Conservation (phyloP, 2,113 vertebrate genomes). For the Varanus komodoensis region DNA sequence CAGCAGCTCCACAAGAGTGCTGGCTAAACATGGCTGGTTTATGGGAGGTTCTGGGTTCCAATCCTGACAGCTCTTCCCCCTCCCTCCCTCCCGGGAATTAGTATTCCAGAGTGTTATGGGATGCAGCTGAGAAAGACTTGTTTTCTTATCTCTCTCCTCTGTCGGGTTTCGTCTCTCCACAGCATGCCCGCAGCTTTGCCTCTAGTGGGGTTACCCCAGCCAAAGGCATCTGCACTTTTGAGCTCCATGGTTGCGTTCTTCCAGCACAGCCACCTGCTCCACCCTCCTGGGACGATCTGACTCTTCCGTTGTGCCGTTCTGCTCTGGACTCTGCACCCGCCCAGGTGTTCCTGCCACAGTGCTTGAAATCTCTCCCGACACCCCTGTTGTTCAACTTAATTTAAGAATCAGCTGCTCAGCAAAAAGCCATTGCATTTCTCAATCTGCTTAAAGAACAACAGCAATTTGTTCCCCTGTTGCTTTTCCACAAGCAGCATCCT, state of each 20-base stretch:
- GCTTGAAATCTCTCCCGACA: background rate
- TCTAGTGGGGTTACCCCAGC: fast-evolving
- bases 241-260: background rate
- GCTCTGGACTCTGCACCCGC: fast-evolving
- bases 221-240: background rate
- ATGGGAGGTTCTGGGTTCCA: background rate
- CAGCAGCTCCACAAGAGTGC: too few species aligned
- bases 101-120: background rate
- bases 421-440: background rate
- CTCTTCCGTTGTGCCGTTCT: background rate
- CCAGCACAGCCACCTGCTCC: background rate
- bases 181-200: background rate
- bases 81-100: background rate
- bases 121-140: background rate
- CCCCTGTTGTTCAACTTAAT: background rate
- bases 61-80: background rate
- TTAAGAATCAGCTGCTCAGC: background rate
- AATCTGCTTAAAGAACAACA: background rate
- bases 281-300: background rate
- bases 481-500: background rate
- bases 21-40: background rate
- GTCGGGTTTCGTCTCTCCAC: fast-evolving
- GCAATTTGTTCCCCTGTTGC: background rate
- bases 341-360: fast-evolving
- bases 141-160: background rate